These are phyloP conservation scores for Sebastes umbrosus DNA, from an alignment of 2,797 vertebrate genomes.

Conservation along the genomic window DNA sequence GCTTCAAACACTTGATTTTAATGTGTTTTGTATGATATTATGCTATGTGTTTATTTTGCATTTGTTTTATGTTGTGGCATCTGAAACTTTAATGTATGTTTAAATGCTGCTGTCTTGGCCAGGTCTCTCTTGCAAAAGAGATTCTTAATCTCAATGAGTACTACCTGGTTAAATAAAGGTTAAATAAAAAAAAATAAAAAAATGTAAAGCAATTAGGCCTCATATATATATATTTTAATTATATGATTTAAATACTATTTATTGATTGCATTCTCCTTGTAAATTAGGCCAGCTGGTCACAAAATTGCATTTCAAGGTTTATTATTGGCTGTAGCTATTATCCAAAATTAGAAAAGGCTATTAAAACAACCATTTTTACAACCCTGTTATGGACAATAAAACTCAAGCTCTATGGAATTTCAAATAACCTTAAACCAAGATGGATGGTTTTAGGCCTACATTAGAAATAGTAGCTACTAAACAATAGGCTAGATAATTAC, in stretches of 20 bases:
- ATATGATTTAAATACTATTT: background rate
- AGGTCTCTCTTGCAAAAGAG: too few relatives aligned
- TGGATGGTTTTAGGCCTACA: background rate
- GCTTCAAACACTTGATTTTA: too few relatives aligned
- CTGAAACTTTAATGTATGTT: too few relatives aligned
- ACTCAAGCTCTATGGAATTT: background rate
- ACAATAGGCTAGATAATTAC: conserved; percentile 13
- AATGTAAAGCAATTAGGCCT: background rate
- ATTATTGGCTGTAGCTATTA: background rate
- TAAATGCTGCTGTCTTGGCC: too few relatives aligned
- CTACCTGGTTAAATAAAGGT: too few relatives aligned
- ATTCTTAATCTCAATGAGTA: too few relatives aligned
- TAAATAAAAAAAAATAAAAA: too few relatives aligned
- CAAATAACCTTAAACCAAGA: background rate
- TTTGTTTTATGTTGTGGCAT: too few relatives aligned
- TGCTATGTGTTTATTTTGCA: too few relatives aligned
- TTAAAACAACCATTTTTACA: background rate
- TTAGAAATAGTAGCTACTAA: background rate
- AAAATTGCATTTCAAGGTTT: background rate
- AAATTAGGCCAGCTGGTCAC: background rate
- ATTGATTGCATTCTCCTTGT: background rate
- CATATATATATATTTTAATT: background rate
- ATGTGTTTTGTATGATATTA: too few relatives aligned
- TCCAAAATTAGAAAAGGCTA: background rate
- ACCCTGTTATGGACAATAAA: background rate